Evolutionary conservation across 2,888 invertebrate genomes (phyloP), one percentile per base, ranked within the genome.

Genomic region (Blastobasis adustella): DNA sequence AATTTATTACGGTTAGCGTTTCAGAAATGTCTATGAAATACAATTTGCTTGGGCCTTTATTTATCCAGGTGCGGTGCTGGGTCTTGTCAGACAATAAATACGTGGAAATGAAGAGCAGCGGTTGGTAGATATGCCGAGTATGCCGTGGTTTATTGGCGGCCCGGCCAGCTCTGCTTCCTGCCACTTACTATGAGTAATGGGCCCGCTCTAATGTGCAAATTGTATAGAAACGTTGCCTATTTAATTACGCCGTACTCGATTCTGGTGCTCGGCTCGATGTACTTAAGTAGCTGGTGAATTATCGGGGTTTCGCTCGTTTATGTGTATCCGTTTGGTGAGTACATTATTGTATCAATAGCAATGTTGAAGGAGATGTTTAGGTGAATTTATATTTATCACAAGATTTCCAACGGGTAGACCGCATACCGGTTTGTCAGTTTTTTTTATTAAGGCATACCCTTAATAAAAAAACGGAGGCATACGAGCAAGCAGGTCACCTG

Each of bases 61-160:
- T 61, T 61, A 65, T 58, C 57, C 62, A 65, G 61, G 60, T 69
- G 61, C 56, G 59, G 61, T 44, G 37, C 46, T 37, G 58, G 54
- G 58, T 52, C 60, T 56, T 61, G 63, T 58, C 63, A 58, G 60
- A 65, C 61, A 59, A 69, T 69, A 72, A 70, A 72, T 69, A 72
- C 60, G 57, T 56, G 56, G 60, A 62, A 67, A 66, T 66, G 66
- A 65, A 68, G 62, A 64, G 62, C 56, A 58, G 54, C 59, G 64
- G 58, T 62, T 65, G 62, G 63, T 66, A 69, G 65, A 60, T 66
- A 67, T 64, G 61, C 65, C 3, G 23, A 23, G 2, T 23, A 23
- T 23, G 23, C 54, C 56, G 56, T 57, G 57, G 58, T 66, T 64
- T 66, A 62, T 62, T 61, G 61, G 58, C 54, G 48, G 51, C 61